Conservation (phyloP, 2,797 vertebrate genomes). For the Lophotriccus pileatus region DNA sequence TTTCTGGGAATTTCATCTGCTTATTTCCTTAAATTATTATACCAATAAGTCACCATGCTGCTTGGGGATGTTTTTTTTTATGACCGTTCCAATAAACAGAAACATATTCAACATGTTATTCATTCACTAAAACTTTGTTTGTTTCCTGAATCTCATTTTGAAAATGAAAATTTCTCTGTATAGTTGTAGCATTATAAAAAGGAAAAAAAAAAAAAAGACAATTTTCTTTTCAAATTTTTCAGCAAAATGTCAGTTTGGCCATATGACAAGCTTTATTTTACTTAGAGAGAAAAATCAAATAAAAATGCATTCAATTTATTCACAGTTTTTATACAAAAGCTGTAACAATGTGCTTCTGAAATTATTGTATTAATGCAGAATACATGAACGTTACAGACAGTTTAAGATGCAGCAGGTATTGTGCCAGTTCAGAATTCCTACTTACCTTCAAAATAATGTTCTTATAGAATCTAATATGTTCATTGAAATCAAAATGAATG, state of each 20-base stretch:
- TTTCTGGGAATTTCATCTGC: neutral
- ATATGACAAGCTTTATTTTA: neutral
- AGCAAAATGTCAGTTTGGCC: neutral
- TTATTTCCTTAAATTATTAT: neutral
- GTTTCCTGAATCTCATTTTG: neutral
- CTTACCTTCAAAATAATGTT: neutral
- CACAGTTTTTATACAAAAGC: neutral
- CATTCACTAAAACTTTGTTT: neutral
- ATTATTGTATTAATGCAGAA: neutral
- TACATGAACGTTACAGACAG: neutral
- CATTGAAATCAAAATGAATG: neutral
- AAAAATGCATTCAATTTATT: neutral
- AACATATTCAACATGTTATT: neutral
- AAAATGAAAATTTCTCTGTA: neutral
- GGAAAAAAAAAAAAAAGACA: neutral
- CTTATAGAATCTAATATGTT: neutral
- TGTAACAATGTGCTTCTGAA: neutral
- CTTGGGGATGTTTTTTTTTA: neutral
- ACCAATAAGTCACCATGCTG: neutral
- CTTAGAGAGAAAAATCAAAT: neutral
- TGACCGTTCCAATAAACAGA: neutral
- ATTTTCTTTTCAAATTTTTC: neutral
- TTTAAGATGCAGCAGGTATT: neutral
- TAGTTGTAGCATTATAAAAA: neutral
- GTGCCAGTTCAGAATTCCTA: neutral